Evolutionary conservation across 2,888 invertebrate species (phyloP).

Genomic region (Strigamia crassipes): DNA sequence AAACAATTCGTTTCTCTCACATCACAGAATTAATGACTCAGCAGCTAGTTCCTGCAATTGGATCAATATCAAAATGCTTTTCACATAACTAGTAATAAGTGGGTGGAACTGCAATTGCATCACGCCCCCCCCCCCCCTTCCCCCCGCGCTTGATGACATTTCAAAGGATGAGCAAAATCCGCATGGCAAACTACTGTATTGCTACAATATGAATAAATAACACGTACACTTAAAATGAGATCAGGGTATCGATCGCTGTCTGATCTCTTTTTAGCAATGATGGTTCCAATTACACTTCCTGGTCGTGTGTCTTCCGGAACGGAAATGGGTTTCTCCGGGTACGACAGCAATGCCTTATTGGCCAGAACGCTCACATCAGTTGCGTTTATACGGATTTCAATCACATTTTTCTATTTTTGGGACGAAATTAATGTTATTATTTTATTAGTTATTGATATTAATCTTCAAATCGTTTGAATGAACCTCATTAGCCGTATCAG

Average conservation of each 20-base stretch:
- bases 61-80: too few relatives aligned
- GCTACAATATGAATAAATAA: background rate
- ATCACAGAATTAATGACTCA: too few relatives aligned
- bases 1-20: too few relatives aligned
- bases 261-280: slow-evolving; percentile 1
- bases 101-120: too few relatives aligned
- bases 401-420: background rate
- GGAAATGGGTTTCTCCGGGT: background rate
- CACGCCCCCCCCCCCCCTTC: too few relatives aligned
- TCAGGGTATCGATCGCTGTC: slow-evolving; percentile 33
- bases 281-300: background rate
- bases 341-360: background rate
- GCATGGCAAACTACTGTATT: too few relatives aligned
- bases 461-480: background rate
- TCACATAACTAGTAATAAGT: too few relatives aligned
- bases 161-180: too few relatives aligned
- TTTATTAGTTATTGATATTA: background rate
- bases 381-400: slow-evolving; percentile 24
- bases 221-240: slow-evolving; percentile 28
- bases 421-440: background rate
- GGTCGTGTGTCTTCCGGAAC: background rate
- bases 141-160: too few relatives aligned
- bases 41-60: too few relatives aligned
- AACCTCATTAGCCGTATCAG: slow-evolving; percentile 43
- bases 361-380: background rate